Evolutionary conservation across 2,888 invertebrate genomes (phyloP).

Genomic region (Watsonalla cultraria): DNA sequence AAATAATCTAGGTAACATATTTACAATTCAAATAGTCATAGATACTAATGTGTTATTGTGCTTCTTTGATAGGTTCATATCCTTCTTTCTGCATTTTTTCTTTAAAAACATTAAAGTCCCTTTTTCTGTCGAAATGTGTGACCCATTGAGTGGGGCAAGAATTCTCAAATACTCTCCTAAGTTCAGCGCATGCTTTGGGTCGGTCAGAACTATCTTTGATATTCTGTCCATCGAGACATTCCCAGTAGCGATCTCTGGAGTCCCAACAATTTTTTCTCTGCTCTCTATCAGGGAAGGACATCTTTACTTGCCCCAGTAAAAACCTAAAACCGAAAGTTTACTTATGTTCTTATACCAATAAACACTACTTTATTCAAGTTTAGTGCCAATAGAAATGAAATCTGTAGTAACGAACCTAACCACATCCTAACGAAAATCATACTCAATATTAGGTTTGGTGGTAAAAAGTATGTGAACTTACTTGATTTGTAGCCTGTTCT

Average conservation of each 20-base stretch:
- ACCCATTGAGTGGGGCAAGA: slow-evolving; percentile 93
- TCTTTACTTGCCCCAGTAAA: slow-evolving; percentile 49
- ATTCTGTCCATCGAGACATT: slow-evolving; percentile 87
- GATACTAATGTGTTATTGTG: slow-evolving; percentile 37
- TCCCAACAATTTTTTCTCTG: slow-evolving; percentile 91
- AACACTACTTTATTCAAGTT: too few relatives aligned
- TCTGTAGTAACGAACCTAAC: too few relatives aligned
- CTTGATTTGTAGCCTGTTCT: too few relatives aligned
- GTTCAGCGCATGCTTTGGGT: slow-evolving; percentile 80
- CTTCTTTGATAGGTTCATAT: slow-evolving; percentile 86
- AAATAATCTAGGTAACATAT: slow-evolving; percentile 49
- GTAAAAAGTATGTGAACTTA: too few relatives aligned
- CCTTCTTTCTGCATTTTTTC: slow-evolving; percentile 91
- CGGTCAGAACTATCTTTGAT: slow-evolving; percentile 77
- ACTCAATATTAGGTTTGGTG: too few relatives aligned
- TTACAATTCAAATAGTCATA: slow-evolving; percentile 49
- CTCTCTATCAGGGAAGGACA: slow-evolving; percentile 90
- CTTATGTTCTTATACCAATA: slow-evolving; percentile 10
- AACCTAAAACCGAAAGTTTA: slow-evolving; percentile 57
- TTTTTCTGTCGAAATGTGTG: slow-evolving; percentile 94
- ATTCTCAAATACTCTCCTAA: slow-evolving; percentile 86
- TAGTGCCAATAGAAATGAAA: too few relatives aligned
- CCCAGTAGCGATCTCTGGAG: slow-evolving; percentile 92
- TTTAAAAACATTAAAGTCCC: slow-evolving; percentile 92
- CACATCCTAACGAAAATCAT: too few relatives aligned